Percentiles rank a stretch among this genome's conserved stretches.
phyloP scores from a whole-genome alignment of 2,113 vertebrate species.

The Arenaria interpres region DNA sequence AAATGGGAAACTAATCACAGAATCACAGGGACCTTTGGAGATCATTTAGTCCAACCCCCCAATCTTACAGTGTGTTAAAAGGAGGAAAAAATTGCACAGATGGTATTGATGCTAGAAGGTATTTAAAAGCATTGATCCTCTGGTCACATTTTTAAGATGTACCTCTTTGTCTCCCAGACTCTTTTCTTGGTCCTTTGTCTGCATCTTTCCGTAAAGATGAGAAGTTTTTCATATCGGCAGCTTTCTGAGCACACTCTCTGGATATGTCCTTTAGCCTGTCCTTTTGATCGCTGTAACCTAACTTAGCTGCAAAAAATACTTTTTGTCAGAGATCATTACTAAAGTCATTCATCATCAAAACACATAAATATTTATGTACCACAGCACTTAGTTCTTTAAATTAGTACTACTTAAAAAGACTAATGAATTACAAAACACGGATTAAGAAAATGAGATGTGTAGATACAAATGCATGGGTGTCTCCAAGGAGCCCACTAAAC shows the following conservation, averaged over 20 bases:
- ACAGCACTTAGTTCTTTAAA: neutral
- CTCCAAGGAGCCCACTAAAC: neutral
- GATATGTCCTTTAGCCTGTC: conserved; percentile 85
- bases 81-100: neutral
- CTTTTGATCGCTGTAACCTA: conserved; percentile 76
- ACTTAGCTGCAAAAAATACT: conserved; percentile 77
- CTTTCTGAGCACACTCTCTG: conserved; percentile 87
- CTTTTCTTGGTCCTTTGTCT: conserved; percentile 80
- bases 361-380: neutral
- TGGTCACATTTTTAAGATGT: neutral
- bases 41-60: no score
- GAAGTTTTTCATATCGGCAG: conserved; percentile 78
- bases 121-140: neutral
- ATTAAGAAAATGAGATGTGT: neutral
- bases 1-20: neutral
- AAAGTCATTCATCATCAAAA: neutral
- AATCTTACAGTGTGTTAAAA: neutral
- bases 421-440: neutral
- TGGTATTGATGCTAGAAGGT: neutral
- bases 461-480: neutral
- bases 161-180: conserved; percentile 81
- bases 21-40: no score
- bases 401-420: neutral
- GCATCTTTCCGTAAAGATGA: conserved; percentile 78
- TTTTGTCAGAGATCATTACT: neutral